Percentiles rank a stretch among this genome's conserved stretches.
Evolutionary conservation across 1,140 invertebrate genomes (phyloP).

Genomic region (Drosophila biarmipes): DNA sequence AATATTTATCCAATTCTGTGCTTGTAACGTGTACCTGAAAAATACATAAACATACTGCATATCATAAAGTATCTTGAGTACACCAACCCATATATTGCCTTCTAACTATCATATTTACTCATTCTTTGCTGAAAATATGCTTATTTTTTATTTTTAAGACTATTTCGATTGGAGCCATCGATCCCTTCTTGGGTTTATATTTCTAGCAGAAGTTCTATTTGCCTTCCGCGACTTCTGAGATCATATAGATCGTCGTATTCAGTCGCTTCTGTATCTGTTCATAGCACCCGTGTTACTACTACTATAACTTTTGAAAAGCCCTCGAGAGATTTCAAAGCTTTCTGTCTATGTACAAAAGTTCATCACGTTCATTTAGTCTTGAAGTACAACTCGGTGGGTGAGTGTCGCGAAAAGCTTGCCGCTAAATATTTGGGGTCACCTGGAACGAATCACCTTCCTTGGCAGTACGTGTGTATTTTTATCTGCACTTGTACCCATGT

Average conservation of each 20-base stretch:
- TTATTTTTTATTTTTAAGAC: background rate
- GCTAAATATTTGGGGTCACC: constrained; percentile 71
- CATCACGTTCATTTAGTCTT: constrained; percentile 72
- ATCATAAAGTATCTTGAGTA: background rate
- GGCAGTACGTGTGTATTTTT: constrained; percentile 39
- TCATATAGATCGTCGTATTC: constrained; percentile 30
- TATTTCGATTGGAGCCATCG: constrained; percentile 13
- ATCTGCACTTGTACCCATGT: constrained; percentile 28
- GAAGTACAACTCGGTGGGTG: constrained; percentile 65
- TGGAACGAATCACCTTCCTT: constrained; percentile 22
- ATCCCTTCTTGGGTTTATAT: constrained; percentile 1
- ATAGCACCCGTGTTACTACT: constrained; percentile 1
- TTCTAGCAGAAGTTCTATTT: constrained; percentile 5
- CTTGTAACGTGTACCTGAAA: background rate
- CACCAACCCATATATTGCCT: constrained; percentile 1
- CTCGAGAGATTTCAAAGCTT: constrained; percentile 50
- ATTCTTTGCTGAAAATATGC: background rate
- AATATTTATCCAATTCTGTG: too few relatives aligned
- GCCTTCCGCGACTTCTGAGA: constrained; percentile 8
- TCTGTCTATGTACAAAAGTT: constrained; percentile 51
- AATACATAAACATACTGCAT: background rate
- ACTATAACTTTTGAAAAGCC: constrained; percentile 39
- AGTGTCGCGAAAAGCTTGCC: constrained; percentile 61
- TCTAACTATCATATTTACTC: background rate
- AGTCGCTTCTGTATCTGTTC: constrained; percentile 3